Percentiles rank a stretch among this genome's conserved stretches.
Conservation (phyloP, 2,888 invertebrate species). For the Cordilura impudica region DNA sequence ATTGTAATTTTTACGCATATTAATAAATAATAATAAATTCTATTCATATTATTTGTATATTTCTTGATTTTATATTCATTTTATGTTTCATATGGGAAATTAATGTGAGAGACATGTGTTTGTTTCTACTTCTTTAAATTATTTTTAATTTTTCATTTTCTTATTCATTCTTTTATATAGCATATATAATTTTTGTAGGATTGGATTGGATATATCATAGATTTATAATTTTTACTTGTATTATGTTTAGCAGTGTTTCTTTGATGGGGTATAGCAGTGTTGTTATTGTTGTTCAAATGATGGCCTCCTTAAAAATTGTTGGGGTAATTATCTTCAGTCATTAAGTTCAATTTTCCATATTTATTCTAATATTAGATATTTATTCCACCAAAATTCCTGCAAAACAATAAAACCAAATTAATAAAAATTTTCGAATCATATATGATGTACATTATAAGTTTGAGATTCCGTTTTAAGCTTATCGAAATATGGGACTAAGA, state of each 20-base stretch:
- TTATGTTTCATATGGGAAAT: conserved; percentile 41
- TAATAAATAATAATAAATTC: conserved; percentile 58
- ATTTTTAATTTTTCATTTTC: conserved; percentile 18
- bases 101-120: conserved; percentile 39
- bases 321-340: conserved; percentile 54
- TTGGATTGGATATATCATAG: conserved; percentile 59
- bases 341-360: conserved; percentile 64
- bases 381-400: conserved; percentile 72
- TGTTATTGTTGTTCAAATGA: conserved; percentile 34
- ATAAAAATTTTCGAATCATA: background rate
- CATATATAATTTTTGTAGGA: conserved; percentile 61
- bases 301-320: conserved; percentile 36
- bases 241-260: conserved; percentile 67
- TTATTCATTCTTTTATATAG: conserved; percentile 35
- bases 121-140: conserved; percentile 23
- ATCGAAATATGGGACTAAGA: no score
- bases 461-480: no score
- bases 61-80: conserved; percentile 38
- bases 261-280: conserved; percentile 56
- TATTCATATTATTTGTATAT: conserved; percentile 59
- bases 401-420: conserved; percentile 32
- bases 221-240: conserved; percentile 63
- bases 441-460: no score
- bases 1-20: conserved; percentile 64
- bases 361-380: conserved; percentile 60